Percentiles rank a stretch among this genome's conserved stretches.
Conservation (phyloP, 2,888 invertebrate species). For the Plebejus melissa region DNA sequence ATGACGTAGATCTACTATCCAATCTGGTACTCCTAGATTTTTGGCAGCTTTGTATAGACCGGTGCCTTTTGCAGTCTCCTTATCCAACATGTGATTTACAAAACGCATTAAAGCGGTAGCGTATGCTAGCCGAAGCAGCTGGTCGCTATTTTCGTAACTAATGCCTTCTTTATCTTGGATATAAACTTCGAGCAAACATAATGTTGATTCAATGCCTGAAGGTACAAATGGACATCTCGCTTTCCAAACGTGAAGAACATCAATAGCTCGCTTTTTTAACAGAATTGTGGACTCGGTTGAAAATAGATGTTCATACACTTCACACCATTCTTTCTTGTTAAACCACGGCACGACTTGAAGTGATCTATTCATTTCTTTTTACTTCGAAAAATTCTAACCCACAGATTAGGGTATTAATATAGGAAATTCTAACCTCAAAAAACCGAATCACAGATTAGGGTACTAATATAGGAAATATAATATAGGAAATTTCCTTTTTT, state of each 20-base stretch:
- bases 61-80: conserved; percentile 71
- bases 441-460: background rate
- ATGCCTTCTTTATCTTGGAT: conserved; percentile 53
- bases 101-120: conserved; percentile 83
- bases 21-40: conserved; percentile 85
- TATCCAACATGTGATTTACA: conserved; percentile 81
- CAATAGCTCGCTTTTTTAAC: conserved; percentile 62
- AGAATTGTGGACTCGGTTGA: conserved; percentile 45
- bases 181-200: conserved; percentile 75
- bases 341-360: conserved; percentile 68
- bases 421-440: too few species aligned
- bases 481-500: too few species aligned
- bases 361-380: conserved; percentile 49
- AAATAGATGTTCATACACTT: conserved; percentile 69
- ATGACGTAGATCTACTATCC: conserved; percentile 89
- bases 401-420: too few species aligned
- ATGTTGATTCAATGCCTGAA: conserved; percentile 81
- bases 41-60: conserved; percentile 80
- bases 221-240: conserved; percentile 75
- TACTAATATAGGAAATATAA: too few species aligned
- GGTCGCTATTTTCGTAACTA: conserved; percentile 49
- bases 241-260: conserved; percentile 78
- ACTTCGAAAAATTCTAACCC: conserved; percentile 17
- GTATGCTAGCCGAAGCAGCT: conserved; percentile 78
- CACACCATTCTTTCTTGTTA: conserved; percentile 73